Conservation (phyloP, 2,797 vertebrate species). For the Danionella dracula region DNA sequence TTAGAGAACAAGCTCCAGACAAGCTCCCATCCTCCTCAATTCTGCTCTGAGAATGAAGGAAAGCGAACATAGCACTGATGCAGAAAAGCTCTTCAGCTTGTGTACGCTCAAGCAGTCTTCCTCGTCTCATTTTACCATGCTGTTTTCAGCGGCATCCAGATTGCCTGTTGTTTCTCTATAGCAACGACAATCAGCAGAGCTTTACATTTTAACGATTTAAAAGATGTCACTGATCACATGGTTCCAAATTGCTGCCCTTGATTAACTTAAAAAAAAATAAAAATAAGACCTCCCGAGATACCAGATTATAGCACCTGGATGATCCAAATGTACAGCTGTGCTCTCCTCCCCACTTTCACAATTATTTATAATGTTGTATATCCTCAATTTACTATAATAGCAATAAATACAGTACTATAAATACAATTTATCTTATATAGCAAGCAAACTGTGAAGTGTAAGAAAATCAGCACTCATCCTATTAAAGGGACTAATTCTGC, state of each 20-base stretch:
- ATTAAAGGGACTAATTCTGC: too few relatives aligned
- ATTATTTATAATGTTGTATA: not conserved
- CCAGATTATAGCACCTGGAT: not conserved
- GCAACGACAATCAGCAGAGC: not conserved
- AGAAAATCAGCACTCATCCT: too few relatives aligned
- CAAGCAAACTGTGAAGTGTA: too few relatives aligned
- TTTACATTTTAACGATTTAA: constrained; percentile 2
- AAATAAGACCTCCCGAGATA: not conserved
- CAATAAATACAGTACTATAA: too few relatives aligned
- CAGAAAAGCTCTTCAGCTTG: constrained; percentile 14
- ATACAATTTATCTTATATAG: too few relatives aligned
- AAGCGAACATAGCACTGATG: not conserved
- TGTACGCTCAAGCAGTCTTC: constrained; percentile 8
- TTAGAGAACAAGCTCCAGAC: not conserved
- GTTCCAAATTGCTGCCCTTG: constrained; percentile 1
- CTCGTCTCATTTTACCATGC: constrained; percentile 16
- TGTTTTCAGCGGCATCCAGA: constrained; percentile 15
- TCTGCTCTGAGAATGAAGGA: not conserved
- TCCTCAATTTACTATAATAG: not conserved
- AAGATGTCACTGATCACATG: not conserved
- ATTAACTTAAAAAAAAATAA: not conserved
- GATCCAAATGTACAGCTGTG: not conserved
- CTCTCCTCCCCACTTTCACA: not conserved
- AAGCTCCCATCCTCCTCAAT: not conserved
- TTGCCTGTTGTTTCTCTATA: constrained; percentile 13